Base-by-base conservation (phyloP, 2,888 invertebrate species). In the Chironomus tentans region DNA sequence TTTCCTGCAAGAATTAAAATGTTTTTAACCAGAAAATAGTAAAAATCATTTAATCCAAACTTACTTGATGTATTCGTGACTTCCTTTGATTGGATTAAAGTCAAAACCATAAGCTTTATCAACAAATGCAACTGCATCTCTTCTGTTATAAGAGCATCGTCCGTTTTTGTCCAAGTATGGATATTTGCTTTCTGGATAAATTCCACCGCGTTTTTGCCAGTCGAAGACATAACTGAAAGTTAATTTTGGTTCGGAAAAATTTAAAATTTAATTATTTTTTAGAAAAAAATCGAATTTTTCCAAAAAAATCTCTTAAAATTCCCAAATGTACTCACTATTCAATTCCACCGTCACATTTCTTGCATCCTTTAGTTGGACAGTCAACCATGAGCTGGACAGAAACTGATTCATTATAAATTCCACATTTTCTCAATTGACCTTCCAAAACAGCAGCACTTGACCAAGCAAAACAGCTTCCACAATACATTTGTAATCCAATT, bases 381-480 rank as follows among this genome's bases (percentile, higher is more conserved):
- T 65, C 65, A 65, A 65, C 22, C 22, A 65, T 65, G 10, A 22
- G 21, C 21, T 65, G 65, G 10, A 24, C 22, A 10, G 65, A 65
- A 12, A 65, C 4, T 4, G 21, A 10, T 65, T 12, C 65, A 65
- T 22, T 22, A 24, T 13, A 21, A 5, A 56, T 56, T 18, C 18
- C 18, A 56, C 56, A 56, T 56, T 56, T 56, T 56, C 56, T 56
- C n/a, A 56, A 15, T 18, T 56, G 38, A 46, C 80, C 79, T 76
- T 82, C 80, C 0, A 82, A 46, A 3, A 80, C 69, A 22, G 38
- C 15, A 38, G 15, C 28, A 28, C 28, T 28, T 28, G 15, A 12
- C 80, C 79, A 76, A 79, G 82, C 77, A 82, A 82, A 2, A 76
- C 75, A 0, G 70, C 76, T 46, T 38, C n/a, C 5, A 62, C 47